A percentile compares a stretch with the other conserved stretches of the same genome.
phyloP scores from a whole-genome alignment of 1,140 invertebrate species.

The Drosophila tsacasi region DNA sequence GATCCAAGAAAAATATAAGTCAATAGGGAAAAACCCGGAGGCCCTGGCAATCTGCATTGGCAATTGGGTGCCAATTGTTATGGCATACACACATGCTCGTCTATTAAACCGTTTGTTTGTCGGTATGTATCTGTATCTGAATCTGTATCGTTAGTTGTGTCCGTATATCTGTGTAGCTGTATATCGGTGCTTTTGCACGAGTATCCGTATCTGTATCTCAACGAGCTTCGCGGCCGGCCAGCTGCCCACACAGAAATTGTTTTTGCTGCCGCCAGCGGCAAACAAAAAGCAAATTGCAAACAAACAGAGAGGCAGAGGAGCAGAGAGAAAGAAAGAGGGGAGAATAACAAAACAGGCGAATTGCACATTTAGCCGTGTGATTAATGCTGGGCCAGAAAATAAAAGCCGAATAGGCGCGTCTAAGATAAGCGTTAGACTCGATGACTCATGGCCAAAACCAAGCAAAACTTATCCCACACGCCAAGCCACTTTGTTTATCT shows the following conservation, averaged over 20 bases:
- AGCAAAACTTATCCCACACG: conserved; percentile 2
- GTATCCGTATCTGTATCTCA: conserved; percentile 21
- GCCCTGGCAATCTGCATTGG: conserved; percentile 8
- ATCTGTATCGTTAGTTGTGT: neutral
- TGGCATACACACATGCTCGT: conserved; percentile 20
- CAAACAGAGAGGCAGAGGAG: conserved; percentile 22
- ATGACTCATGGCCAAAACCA: conserved; percentile 23
- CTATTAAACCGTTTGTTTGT: conserved; percentile 26
- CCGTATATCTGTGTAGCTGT: conserved; percentile 2
- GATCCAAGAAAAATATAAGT: conserved; percentile 37
- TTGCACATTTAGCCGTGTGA: conserved; percentile 48
- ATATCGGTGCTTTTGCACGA: conserved; percentile 1
- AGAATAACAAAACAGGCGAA: conserved; percentile 19
- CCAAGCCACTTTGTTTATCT: conserved; percentile 16
- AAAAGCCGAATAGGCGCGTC: conserved; percentile 25
- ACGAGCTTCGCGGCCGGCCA: conserved; percentile 24
- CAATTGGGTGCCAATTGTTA: conserved; percentile 35
- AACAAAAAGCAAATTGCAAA: conserved; percentile 40
- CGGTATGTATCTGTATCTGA: conserved; percentile 12
- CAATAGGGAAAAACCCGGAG: conserved; percentile 32
- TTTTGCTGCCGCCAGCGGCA: conserved; percentile 19
- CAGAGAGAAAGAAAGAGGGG: neutral
- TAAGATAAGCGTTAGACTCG: conserved; percentile 32
- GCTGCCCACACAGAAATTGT: conserved; percentile 45
- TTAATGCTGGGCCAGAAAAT: conserved; percentile 39